These are phyloP conservation scores for Hippoglossus stenolepis DNA, from an alignment of 2,113 vertebrate genomes.

Conservation along the genomic window DNA sequence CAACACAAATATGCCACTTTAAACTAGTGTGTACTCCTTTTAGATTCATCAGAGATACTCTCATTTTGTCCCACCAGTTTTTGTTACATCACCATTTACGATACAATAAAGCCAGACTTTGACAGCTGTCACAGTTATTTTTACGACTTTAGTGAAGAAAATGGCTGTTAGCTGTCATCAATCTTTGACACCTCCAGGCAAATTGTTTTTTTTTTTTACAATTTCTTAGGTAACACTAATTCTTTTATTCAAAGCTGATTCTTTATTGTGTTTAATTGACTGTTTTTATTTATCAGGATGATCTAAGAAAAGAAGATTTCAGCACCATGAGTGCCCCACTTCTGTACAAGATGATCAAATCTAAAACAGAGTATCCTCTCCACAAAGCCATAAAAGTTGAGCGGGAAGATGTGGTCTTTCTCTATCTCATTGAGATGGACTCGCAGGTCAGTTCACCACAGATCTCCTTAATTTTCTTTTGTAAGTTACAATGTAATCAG, in stretches of 20 bases:
- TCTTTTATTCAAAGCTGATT: not conserved
- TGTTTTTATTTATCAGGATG: slow-evolving; percentile 84
- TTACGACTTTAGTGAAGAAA: not conserved
- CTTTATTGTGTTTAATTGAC: not conserved
- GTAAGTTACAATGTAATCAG: not conserved
- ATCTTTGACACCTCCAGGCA: not conserved
- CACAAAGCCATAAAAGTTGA: slow-evolving; percentile 99
- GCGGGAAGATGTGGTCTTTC: slow-evolving; percentile 96
- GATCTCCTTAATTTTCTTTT: not conserved
- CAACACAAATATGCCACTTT: not conserved
- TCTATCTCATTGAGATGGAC: slow-evolving; percentile 98
- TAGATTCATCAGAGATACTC: too few relatives aligned
- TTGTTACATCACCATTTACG: not conserved
- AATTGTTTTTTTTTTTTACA: not conserved
- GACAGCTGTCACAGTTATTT: not conserved
- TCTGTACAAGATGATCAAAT: slow-evolving; percentile 99
- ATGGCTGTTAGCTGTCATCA: not conserved
- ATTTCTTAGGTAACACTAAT: not conserved
- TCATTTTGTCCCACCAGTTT: not conserved
- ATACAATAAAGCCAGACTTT: not conserved
- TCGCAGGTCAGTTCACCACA: slow-evolving; percentile 86
- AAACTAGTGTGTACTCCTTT: too few relatives aligned
- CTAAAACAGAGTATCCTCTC: slow-evolving; percentile 95
- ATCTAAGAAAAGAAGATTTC: slow-evolving; percentile 96
- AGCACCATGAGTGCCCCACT: slow-evolving; percentile 97